phyloP scores from a whole-genome alignment of 2,113 vertebrate genomes.

The Pan troglodytes region DNA sequence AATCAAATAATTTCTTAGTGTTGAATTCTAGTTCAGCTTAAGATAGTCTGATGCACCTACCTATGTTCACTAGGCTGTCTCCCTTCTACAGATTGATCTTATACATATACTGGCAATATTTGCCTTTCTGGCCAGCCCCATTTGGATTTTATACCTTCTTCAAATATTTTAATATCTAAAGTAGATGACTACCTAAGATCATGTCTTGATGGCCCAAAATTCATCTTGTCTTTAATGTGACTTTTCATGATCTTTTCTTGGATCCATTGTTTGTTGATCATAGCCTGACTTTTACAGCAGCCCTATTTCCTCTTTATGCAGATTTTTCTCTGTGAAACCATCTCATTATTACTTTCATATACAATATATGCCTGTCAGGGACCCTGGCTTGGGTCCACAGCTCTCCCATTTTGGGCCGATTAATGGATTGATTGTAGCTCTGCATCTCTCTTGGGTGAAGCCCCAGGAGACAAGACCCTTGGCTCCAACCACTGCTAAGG shows the following conservation, averaged over 20 bases:
- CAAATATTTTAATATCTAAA: constrained; percentile 7
- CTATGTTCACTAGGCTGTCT: not conserved
- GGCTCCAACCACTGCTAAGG: too few relatives aligned
- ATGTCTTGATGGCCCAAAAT: not conserved
- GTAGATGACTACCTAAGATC: not conserved
- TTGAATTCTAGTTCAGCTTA: not conserved
- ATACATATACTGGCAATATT: not conserved
- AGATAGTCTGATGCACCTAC: not conserved
- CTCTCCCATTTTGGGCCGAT: too few relatives aligned
- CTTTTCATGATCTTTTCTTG: not conserved
- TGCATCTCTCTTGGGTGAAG: too few relatives aligned
- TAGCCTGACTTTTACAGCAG: not conserved
- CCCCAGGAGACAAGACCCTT: too few relatives aligned
- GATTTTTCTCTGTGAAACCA: not conserved
- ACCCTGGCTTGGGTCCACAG: too few relatives aligned
- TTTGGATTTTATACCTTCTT: constrained; percentile 19
- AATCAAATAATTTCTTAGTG: not conserved
- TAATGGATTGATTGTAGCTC: too few relatives aligned
- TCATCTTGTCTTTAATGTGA: not conserved
- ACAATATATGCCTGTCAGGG: not conserved
- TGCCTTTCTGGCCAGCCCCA: not conserved
- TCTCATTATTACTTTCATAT: not conserved
- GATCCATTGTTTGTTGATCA: not conserved
- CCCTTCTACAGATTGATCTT: not conserved
- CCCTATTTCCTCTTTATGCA: not conserved